A percentile compares a stretch with the other conserved stretches of the same genome.
These are phyloP conservation scores for Melanerpes formicivorus DNA, from an alignment of 2,113 vertebrate genomes.

Conservation along the genomic window DNA sequence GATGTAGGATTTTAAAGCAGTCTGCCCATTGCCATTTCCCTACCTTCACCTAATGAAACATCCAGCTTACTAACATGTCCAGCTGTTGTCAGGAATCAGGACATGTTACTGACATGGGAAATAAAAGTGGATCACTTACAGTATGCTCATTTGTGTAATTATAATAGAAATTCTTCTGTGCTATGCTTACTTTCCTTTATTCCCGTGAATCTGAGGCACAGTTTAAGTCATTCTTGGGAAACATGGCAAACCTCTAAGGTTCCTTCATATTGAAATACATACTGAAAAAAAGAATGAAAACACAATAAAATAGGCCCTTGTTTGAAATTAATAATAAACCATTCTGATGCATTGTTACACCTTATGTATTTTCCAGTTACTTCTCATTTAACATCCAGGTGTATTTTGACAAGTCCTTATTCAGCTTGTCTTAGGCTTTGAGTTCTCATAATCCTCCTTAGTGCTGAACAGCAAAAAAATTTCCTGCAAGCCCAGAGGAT, in stretches of 20 bases:
- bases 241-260: neutral
- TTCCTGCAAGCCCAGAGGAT: neutral
- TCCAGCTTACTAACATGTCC: neutral
- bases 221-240: neutral
- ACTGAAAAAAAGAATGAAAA: slow-evolving; percentile 11
- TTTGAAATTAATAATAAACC: neutral
- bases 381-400: neutral
- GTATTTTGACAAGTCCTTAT: neutral
- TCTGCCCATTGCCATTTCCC: neutral
- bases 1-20: neutral
- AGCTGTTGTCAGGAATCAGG: neutral
- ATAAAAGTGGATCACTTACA: neutral
- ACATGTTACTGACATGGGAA: neutral
- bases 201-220: neutral
- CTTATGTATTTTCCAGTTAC: neutral
- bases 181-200: neutral
- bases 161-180: neutral
- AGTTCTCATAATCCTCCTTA: neutral
- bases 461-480: neutral
- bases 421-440: neutral
- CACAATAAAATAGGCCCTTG: neutral
- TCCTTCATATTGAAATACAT: neutral
- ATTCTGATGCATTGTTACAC: neutral
- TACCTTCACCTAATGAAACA: neutral
- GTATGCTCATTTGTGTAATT: neutral